Evolutionary conservation across 2,113 vertebrate species (phyloP).

Genomic region (Mandrillus leucophaeus): DNA sequence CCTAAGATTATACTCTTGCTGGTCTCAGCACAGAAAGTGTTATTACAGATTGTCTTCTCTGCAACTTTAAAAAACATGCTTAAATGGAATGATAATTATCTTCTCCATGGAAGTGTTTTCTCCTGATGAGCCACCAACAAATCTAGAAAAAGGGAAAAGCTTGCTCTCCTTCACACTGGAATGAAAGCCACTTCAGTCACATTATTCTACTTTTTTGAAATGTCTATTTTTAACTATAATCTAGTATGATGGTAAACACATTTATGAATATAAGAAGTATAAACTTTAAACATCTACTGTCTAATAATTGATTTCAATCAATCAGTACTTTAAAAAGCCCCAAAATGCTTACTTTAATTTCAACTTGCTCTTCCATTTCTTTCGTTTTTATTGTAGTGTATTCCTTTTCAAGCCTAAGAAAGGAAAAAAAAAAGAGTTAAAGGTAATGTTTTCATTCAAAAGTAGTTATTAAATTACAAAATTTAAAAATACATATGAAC

Average conservation of each 20-base stretch:
- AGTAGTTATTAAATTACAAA: conserved; percentile 34
- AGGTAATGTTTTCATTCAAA: conserved; percentile 30
- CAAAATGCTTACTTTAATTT: conserved; percentile 93
- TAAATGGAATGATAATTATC: background rate
- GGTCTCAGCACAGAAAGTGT: background rate
- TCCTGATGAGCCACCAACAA: background rate
- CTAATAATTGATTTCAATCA: conserved; percentile 14
- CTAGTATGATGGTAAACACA: background rate
- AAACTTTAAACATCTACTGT: background rate
- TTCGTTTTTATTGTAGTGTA: conserved; percentile 99
- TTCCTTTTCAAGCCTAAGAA: conserved; percentile 96
- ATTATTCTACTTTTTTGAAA: conserved; percentile 2
- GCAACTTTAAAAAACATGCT: conserved; percentile 13
- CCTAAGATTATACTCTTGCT: background rate
- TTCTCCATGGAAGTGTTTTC: background rate
- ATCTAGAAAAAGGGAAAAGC: background rate
- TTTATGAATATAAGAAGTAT: background rate
- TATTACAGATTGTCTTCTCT: background rate
- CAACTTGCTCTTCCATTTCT: conserved; percentile 99
- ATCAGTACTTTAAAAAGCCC: background rate
- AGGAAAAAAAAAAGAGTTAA: conserved; percentile 63
- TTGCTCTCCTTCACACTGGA: background rate
- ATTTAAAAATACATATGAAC: background rate
- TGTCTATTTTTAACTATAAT: conserved; percentile 30
- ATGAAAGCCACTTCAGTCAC: background rate